These are phyloP conservation scores for Alsophila aescularia DNA, from an alignment of 2,888 invertebrate species.

Conservation along the genomic window DNA sequence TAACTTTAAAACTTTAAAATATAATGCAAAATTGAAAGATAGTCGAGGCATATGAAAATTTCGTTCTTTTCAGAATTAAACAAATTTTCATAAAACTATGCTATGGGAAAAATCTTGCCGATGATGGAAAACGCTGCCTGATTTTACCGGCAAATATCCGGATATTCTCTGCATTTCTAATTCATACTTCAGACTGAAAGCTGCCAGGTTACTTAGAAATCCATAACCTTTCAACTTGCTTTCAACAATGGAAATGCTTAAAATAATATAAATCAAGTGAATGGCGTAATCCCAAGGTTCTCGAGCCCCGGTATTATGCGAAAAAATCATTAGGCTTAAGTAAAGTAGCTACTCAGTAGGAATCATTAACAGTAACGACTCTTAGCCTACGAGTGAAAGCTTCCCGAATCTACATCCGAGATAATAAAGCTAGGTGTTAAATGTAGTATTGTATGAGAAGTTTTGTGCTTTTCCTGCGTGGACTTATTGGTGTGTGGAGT, in stretches of 20 bases:
- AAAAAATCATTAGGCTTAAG: conserved; percentile 28
- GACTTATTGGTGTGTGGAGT: too few relatives aligned
- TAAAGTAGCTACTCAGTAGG: conserved; percentile 16
- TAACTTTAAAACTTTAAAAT: too few relatives aligned
- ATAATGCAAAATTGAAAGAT: too few relatives aligned
- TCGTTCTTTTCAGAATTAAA: too few relatives aligned
- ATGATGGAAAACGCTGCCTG: background rate
- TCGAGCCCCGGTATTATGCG: conserved; percentile 13
- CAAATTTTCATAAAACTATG: too few relatives aligned
- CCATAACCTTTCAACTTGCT: conserved; percentile 19
- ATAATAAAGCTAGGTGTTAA: too few relatives aligned
- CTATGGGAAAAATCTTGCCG: too few relatives aligned
- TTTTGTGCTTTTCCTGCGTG: too few relatives aligned
- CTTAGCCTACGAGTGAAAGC: too few relatives aligned
- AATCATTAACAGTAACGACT: conserved; percentile 7
- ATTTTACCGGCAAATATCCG: background rate
- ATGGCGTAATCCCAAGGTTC: conserved; percentile 13
- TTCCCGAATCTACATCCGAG: too few relatives aligned
- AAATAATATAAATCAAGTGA: conserved; percentile 26
- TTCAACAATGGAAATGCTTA: conserved; percentile 17
- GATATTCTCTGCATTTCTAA: conserved; percentile 1
- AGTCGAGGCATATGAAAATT: too few relatives aligned
- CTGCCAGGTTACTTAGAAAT: conserved; percentile 2
- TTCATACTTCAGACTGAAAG: background rate
- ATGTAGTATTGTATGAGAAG: too few relatives aligned